Evolutionary conservation across 2,888 invertebrate species (phyloP).

Genomic region (Apoda limacodes): DNA sequence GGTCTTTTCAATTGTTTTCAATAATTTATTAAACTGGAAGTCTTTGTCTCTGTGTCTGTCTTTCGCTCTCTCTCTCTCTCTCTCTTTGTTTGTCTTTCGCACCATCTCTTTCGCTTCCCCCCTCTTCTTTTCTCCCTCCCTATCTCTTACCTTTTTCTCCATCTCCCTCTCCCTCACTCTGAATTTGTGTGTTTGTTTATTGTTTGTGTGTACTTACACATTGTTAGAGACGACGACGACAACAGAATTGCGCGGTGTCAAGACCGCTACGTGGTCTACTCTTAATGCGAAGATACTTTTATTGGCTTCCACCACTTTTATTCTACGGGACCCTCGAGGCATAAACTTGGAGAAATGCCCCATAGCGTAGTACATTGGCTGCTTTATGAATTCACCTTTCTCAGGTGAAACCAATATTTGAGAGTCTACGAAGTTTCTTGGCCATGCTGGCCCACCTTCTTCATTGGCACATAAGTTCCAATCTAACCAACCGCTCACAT

Average conservation of each 20-base stretch:
- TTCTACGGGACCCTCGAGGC: slow-evolving; percentile 64
- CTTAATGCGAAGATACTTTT: not conserved
- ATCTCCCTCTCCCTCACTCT: no score
- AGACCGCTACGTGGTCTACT: not conserved
- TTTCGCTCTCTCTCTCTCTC: no score
- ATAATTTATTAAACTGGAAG: no score
- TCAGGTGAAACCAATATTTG: slow-evolving; percentile 69
- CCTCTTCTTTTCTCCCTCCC: no score
- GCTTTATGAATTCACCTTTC: slow-evolving; percentile 83
- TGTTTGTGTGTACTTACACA: no score
- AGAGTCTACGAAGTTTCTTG: slow-evolving; percentile 81
- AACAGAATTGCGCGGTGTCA: not conserved
- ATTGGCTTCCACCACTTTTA: slow-evolving; percentile 20
- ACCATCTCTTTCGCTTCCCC: no score
- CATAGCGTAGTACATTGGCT: slow-evolving; percentile 89
- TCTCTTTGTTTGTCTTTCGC: no score
- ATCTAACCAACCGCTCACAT: slow-evolving; percentile 87
- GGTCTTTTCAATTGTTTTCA: no score
- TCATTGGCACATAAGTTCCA: slow-evolving; percentile 89
- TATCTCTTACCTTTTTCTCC: no score
- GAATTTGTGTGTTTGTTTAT: no score
- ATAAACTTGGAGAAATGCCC: slow-evolving; percentile 85
- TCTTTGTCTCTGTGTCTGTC: no score
- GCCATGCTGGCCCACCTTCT: slow-evolving; percentile 86
- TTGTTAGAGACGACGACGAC: not conserved